Evolutionary conservation across 2,888 invertebrate genomes (phyloP), one percentile per base, ranked within the genome.

Genomic region (Perithous albicinctus): DNA sequence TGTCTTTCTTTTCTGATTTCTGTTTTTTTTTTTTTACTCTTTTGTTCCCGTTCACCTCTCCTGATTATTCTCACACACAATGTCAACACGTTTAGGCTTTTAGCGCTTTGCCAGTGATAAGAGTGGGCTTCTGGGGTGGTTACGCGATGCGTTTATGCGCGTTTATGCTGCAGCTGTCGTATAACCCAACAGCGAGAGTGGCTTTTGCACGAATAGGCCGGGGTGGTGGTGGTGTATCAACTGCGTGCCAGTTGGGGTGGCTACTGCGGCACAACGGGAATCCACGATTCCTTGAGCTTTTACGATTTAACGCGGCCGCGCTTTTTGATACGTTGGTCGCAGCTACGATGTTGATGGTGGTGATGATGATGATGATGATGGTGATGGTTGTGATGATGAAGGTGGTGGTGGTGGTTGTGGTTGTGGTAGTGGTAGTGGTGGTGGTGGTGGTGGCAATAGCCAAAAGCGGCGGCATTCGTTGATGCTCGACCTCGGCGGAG

Each of bases 401-500:
- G 43, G 66, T 35, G 72, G 72, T 54, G 81, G 75, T 64, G 54
- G 61, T 46, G 74, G 61, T 54, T 35, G 23, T n/a, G 74, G 76
- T 75, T 83, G 79, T 54, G 59, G 83, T 78, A 75, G 5, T 4
- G 56, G 10, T 59, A 15, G 18, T 35, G 35, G 18, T 35, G 66
- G 18, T 18, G 48, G 76, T 56, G 72, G 75, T 63, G 80, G 75
- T 63, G 56, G 78, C 63, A 76, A 76, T 54, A 75, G 82, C 69
- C 72, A 59, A 72, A 78, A 56, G 66, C 82, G 84, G 70, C 86
- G 83, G 86, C 86, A 88, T 88, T 88, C 85, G 89, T 84, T 86
- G 86, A 83, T 84, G 82, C 82, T 75, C 82, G 82, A 79, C 82
- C 84, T 85, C 88, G 86, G 84, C 87, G 85, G 87, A 86, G 87